Conservation (phyloP, 2,888 invertebrate species). For the Melitaea athalia region DNA sequence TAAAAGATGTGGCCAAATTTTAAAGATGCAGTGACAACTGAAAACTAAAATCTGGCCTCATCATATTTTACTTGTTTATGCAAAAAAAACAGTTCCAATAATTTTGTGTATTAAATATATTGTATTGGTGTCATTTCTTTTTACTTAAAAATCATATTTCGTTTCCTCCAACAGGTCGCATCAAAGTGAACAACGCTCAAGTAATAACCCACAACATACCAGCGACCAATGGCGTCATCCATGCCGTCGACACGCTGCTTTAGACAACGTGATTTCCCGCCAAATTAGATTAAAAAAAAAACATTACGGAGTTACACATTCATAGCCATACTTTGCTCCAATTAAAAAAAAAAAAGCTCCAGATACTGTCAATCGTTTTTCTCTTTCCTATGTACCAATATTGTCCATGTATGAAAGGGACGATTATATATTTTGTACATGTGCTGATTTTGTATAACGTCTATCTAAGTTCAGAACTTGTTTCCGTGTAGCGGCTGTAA, state of each 20-base stretch:
- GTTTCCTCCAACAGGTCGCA: slow-evolving; percentile 83
- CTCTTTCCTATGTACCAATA: background rate
- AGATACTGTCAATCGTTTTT: background rate
- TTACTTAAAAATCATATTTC: background rate
- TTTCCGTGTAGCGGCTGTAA: slow-evolving; percentile 37
- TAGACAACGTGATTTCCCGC: slow-evolving; percentile 45
- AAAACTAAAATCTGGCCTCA: too few relatives aligned
- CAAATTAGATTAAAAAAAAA: slow-evolving; percentile 31
- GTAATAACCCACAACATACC: slow-evolving; percentile 93
- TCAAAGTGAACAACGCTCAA: slow-evolving; percentile 91
- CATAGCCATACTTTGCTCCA: background rate
- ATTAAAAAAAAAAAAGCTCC: background rate
- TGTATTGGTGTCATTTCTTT: too few relatives aligned
- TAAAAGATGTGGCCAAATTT: too few relatives aligned
- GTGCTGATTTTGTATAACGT: slow-evolving; percentile 13
- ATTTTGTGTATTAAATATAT: background rate
- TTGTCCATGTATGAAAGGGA: background rate
- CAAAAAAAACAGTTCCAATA: too few relatives aligned
- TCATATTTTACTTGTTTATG: too few relatives aligned
- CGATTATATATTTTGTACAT: slow-evolving; percentile 6
- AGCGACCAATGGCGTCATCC: slow-evolving; percentile 93
- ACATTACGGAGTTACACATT: slow-evolving; percentile 10
- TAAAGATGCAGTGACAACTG: too few relatives aligned
- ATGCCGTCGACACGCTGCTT: slow-evolving; percentile 87
- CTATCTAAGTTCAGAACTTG: slow-evolving; percentile 1